These are phyloP conservation scores for Aphaenogaster floridana DNA, from an alignment of 1,140 invertebrate species.

Conservation along the genomic window DNA sequence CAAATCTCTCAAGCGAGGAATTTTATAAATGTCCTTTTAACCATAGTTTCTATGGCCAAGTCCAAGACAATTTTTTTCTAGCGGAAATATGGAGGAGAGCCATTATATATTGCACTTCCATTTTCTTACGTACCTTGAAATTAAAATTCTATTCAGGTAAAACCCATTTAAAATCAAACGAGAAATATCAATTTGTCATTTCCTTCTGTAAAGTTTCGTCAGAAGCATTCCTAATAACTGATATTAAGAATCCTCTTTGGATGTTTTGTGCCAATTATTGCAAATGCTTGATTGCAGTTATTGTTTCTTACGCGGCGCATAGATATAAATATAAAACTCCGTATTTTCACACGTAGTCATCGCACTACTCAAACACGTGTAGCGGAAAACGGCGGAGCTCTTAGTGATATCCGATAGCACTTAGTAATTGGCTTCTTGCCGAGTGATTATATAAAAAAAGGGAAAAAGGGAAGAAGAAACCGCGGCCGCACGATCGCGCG, in stretches of 20 bases:
- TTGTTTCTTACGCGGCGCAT: background rate
- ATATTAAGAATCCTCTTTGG: background rate
- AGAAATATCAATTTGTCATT: background rate
- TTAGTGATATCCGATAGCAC: constrained; percentile 36
- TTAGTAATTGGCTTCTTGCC: constrained; percentile 52
- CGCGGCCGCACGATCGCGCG: background rate
- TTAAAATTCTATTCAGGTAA: constrained; percentile 1
- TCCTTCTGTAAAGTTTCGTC: background rate
- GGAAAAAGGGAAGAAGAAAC: background rate
- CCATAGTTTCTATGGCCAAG: constrained; percentile 5
- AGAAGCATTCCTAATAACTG: background rate
- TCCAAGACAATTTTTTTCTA: constrained; percentile 14
- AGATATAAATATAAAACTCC: background rate
- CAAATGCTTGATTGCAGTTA: background rate
- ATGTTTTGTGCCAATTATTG: background rate
- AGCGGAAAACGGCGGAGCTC: background rate
- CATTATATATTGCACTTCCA: constrained; percentile 11
- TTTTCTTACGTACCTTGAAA: background rate
- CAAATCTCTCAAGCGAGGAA: background rate
- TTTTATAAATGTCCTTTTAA: constrained; percentile 18
- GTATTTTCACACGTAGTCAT: background rate
- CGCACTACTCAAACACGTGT: background rate
- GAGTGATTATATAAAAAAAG: constrained; percentile 1
- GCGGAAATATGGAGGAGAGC: background rate
- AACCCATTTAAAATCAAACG: background rate